Evolutionary conservation across 2,113 vertebrate genomes (phyloP).

Genomic region (Phaetusa simplex): DNA sequence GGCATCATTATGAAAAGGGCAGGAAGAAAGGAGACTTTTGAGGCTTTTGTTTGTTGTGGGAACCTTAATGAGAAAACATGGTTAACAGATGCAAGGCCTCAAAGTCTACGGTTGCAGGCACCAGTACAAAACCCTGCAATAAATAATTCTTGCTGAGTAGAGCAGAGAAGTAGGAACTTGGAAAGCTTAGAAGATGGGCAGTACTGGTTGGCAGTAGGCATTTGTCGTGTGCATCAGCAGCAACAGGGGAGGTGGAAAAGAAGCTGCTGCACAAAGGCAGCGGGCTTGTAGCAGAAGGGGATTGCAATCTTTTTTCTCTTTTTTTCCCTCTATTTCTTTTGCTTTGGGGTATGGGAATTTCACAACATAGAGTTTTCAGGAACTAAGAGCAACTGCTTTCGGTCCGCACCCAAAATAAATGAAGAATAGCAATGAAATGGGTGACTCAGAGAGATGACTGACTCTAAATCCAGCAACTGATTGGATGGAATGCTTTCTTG

Average conservation of each 20-base stretch:
- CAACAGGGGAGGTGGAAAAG: background rate
- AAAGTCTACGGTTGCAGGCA: background rate
- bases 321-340: background rate
- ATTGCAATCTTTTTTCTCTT: background rate
- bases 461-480: background rate
- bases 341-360: conserved; percentile 17
- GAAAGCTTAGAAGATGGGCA: background rate
- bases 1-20: conserved; percentile 19
- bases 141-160: background rate
- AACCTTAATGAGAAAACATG: conserved; percentile 48
- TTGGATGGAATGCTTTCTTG: conserved; percentile 49
- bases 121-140: background rate
- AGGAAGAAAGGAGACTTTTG: conserved; percentile 40
- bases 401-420: conserved; percentile 36
- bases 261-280: background rate
- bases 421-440: conserved; percentile 49
- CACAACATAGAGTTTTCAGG: conserved; percentile 29
- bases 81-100: conserved; percentile 35
- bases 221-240: background rate
- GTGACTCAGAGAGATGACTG: conserved; percentile 51
- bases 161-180: background rate
- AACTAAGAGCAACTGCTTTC: conserved; percentile 25
- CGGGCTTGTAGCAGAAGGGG: background rate
- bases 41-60: conserved; percentile 44
- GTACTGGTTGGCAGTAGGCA: background rate